phyloP scores from a whole-genome alignment of 2,888 invertebrate genomes.

The Leucozona laternaria region DNA sequence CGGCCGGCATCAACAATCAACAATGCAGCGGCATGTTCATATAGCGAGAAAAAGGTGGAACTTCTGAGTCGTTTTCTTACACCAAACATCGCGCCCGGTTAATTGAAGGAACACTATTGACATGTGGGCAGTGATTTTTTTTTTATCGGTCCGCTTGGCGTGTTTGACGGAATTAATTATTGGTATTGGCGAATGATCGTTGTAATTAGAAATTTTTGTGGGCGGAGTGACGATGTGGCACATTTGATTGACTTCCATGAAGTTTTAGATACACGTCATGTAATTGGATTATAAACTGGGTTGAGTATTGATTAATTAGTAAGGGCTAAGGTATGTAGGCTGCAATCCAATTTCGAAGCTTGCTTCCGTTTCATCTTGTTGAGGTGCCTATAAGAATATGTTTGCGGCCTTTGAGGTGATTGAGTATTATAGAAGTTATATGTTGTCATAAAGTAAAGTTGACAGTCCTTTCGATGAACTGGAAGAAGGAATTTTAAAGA shows the following conservation, averaged over 20 bases:
- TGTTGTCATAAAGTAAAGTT: not conserved
- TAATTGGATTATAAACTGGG: slow-evolving; percentile 59
- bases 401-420: not conserved
- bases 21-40: not conserved
- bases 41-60: slow-evolving; percentile 36
- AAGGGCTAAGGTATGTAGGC: slow-evolving; percentile 17
- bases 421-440: not conserved
- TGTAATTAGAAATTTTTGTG: slow-evolving; percentile 62
- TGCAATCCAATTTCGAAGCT: not conserved
- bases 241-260: slow-evolving; percentile 58
- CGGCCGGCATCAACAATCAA: not conserved
- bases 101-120: slow-evolving; percentile 58
- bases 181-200: slow-evolving; percentile 69
- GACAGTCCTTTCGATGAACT: too few relatives aligned
- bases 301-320: slow-evolving; percentile 25
- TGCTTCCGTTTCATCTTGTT: not conserved
- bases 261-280: slow-evolving; percentile 29
- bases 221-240: slow-evolving; percentile 61
- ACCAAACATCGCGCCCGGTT: slow-evolving; percentile 38
- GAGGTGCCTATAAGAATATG: not conserved
- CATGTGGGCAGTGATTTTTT: slow-evolving; percentile 63
- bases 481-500: too few relatives aligned
- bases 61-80: slow-evolving; percentile 29
- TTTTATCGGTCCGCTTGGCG: slow-evolving; percentile 43
- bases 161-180: slow-evolving; percentile 70